These are phyloP conservation scores for Buceros bicornis DNA, from an alignment of 2,797 vertebrate species.

Conservation along the genomic window DNA sequence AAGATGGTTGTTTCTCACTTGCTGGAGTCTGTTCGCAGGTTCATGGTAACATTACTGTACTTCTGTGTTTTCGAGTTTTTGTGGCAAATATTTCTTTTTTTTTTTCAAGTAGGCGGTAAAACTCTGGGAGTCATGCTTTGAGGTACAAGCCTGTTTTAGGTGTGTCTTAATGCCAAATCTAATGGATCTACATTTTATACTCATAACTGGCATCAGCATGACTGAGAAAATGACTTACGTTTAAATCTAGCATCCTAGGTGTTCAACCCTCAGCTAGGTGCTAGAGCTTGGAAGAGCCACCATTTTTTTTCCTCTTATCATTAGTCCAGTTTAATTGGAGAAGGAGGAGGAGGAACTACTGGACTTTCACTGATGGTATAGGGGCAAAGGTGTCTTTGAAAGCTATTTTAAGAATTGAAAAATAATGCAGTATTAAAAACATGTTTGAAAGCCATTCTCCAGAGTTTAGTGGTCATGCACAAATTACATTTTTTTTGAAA, in stretches of 20 bases:
- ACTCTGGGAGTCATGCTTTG: neutral
- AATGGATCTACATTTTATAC: neutral
- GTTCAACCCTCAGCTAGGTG: neutral
- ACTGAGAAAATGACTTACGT: neutral
- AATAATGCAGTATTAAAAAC: neutral
- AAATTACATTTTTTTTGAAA: neutral
- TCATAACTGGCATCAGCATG: neutral
- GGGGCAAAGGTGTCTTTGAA: neutral
- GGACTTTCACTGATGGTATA: neutral
- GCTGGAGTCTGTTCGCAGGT: neutral
- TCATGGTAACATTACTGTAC: neutral
- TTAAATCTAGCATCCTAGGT: neutral
- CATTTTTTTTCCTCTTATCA: neutral
- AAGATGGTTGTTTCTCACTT: neutral
- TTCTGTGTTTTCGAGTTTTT: neutral
- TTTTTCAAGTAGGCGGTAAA: neutral
- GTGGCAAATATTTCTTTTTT: neutral
- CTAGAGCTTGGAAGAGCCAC: neutral
- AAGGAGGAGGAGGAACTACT: neutral
- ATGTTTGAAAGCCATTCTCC: neutral
- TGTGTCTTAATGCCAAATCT: neutral
- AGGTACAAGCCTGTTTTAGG: neutral
- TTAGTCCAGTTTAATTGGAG: neutral
- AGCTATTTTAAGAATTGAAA: neutral
- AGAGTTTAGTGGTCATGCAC: neutral